phyloP scores from a whole-genome alignment of 2,113 vertebrate species.

The Spermophilus dauricus region DNA sequence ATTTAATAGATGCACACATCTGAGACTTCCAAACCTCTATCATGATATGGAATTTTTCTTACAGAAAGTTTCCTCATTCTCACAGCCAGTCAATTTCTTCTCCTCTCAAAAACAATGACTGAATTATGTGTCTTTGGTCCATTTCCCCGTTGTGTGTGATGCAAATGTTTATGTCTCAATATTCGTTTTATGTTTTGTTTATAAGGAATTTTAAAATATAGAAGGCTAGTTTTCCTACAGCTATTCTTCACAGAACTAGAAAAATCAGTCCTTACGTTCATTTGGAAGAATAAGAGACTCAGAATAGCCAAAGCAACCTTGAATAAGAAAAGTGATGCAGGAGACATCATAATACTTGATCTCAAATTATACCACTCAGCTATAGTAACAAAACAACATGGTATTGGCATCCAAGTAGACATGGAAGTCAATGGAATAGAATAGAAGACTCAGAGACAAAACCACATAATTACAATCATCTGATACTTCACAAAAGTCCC shows the following conservation, averaged over 20 bases:
- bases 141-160: neutral
- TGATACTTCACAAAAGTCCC: no score
- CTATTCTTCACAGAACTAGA: neutral
- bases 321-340: no score
- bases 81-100: neutral
- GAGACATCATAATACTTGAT: no score
- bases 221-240: neutral
- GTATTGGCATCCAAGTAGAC: no score
- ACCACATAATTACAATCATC: no score
- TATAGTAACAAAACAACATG: neutral
- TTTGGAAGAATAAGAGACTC: no score
- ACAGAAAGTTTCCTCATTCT: neutral
- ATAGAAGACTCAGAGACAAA: no score
- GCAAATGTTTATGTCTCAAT: neutral
- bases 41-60: neutral
- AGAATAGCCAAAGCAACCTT: no score
- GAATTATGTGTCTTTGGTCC: neutral
- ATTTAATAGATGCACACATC: neutral
- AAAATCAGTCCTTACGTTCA: no score
- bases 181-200: neutral
- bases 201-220: neutral
- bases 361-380: no score
- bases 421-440: no score
- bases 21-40: neutral
- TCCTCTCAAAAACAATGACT: neutral